Base-by-base conservation (phyloP, 2,113 vertebrate species). In the Pseudopipra pipra region DNA sequence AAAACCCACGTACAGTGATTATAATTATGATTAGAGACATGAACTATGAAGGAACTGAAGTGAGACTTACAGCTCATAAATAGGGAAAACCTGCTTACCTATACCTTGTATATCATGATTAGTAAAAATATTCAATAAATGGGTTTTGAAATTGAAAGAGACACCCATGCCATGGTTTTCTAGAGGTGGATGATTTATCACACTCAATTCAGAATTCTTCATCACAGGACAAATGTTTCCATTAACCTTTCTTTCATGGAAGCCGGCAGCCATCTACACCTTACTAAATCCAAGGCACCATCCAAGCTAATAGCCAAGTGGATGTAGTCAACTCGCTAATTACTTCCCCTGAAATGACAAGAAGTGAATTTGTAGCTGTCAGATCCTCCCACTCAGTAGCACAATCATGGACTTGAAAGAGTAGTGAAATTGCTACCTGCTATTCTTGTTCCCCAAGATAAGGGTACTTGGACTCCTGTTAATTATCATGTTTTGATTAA, bases 401-500 rank as follows among this genome's bases (percentile, higher is more conserved):
- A 70, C 67, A 91, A 80, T 63, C 78, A 30, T 0, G 0, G 81
- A 93, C 74, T 94, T 94, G 47, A 94, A 91, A 97, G 85, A 80
- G 23, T 18, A 68, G 44, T 87, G 91, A 85, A 96, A 91, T 90
- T 96, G 62, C 81, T 85, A 91, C 84, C 80, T 92, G 62, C 66
- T 95, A 82, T 89, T 82, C 81, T 58, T 94, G 8, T 91, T 91
- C 62, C 52, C 33, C 70, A 58, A 74, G 62, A 79, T 72, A 89
- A 91, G 56, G 58, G 52, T 85, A 72, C 56, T 85, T 81, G 58
- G 70, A 65, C 22, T 92, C 58, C 41, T 87, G 31, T 85, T 96
- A 96, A 96, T 95, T 94, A 96, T 85, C 87, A 58, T 94, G 91
- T 95, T 95, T 96, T 95, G 93, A 94, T 96, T 95, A 96, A 96